These are phyloP conservation scores for Protophormia terraenovae DNA, from an alignment of 2,888 invertebrate species.

Conservation along the genomic window DNA sequence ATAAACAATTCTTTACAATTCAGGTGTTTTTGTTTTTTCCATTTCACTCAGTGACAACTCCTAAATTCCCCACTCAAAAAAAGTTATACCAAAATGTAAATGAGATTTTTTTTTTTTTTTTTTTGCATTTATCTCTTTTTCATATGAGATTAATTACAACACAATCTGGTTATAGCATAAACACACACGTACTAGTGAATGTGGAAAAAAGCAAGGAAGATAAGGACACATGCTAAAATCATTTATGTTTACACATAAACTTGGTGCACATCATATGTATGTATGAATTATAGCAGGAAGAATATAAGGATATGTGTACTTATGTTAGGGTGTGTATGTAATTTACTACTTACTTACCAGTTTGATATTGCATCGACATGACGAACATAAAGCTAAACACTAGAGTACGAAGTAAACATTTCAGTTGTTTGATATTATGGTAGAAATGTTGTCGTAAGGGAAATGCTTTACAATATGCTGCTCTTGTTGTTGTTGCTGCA, in stretches of 20 bases:
- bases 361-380: slow-evolving; percentile 67
- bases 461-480: slow-evolving; percentile 56
- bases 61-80: background rate
- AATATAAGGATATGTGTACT: background rate
- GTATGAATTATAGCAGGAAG: background rate
- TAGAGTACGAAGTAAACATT: slow-evolving; percentile 58
- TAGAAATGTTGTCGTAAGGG: slow-evolving; percentile 56
- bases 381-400: slow-evolving; percentile 67
- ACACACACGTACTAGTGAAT: background rate
- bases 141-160: slow-evolving; percentile 39
- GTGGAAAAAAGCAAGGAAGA: background rate
- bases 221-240: background rate
- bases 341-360: slow-evolving; percentile 67
- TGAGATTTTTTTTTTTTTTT: background rate
- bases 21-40: background rate
- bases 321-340: background rate
- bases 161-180: slow-evolving; percentile 3
- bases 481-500: slow-evolving; percentile 44
- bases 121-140: background rate
- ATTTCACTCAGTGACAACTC: background rate
- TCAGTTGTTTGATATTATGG: slow-evolving; percentile 51
- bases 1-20: background rate
- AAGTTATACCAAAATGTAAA: background rate
- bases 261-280: slow-evolving; percentile 4
- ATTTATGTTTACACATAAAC: background rate